Conservation (phyloP, 1,140 invertebrate genomes). For the Drosophila melanica region DNA sequence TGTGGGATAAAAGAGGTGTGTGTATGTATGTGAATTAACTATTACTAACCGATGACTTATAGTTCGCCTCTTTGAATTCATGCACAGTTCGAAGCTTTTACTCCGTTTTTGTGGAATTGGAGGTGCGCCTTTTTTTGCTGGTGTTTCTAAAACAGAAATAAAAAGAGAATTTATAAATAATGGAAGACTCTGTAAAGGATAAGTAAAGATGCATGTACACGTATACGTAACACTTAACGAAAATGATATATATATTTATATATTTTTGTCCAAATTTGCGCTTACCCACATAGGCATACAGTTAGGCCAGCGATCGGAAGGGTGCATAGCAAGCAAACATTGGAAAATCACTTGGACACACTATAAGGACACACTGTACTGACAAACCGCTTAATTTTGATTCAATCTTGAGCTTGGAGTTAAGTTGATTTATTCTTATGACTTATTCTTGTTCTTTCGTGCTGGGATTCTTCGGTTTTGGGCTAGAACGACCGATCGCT, state of each 20-base stretch:
- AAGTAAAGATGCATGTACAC: background rate
- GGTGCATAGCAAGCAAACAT: conserved; percentile 47
- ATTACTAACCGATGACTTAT: conserved; percentile 83
- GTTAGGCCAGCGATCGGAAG: conserved; percentile 22
- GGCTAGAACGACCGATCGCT: conserved; percentile 31
- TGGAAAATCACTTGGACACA: conserved; percentile 30
- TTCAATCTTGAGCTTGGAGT: background rate
- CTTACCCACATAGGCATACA: conserved; percentile 45
- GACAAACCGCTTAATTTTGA: background rate
- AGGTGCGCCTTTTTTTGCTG: conserved; percentile 83
- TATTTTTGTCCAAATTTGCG: background rate
- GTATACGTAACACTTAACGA: background rate
- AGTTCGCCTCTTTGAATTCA: conserved; percentile 84
- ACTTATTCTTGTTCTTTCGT: background rate
- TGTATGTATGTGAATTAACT: background rate
- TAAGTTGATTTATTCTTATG: background rate
- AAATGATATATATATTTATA: background rate
- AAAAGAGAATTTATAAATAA: background rate
- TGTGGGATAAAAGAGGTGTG: background rate
- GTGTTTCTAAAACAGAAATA: conserved; percentile 65
- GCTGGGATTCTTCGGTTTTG: background rate
- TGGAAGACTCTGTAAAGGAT: background rate
- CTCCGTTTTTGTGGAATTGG: conserved; percentile 83
- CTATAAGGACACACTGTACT: conserved; percentile 13
- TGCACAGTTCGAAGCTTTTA: conserved; percentile 83